These are phyloP conservation scores for Mya arenaria DNA, from an alignment of 1,140 invertebrate species.

Conservation along the genomic window DNA sequence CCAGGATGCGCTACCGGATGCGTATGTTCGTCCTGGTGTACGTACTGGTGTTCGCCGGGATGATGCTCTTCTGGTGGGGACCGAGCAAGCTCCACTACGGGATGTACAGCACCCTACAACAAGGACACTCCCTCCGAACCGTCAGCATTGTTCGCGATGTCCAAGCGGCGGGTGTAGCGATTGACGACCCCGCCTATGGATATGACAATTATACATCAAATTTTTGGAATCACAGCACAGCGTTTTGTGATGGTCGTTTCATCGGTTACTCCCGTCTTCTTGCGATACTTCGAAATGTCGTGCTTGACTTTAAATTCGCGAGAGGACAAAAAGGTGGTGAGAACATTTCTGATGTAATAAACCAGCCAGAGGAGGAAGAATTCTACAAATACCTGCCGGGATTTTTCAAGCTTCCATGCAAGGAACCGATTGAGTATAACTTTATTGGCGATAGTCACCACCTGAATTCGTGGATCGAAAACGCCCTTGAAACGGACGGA, in stretches of 20 bases:
- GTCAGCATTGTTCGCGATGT: no score
- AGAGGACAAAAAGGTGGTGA: slow-evolving; percentile 69
- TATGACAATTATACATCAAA: no score
- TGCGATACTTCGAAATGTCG: slow-evolving; percentile 59
- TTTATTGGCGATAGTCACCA: slow-evolving; percentile 60
- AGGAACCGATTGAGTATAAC: slow-evolving; percentile 6
- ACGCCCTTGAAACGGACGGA: slow-evolving; percentile 19
- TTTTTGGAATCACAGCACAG: no score
- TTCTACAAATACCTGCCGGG: slow-evolving; percentile 64
- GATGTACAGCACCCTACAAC: no score
- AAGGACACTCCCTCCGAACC: no score
- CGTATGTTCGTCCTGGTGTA: no score
- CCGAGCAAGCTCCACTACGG: no score
- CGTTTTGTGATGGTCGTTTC: slow-evolving; percentile 44
- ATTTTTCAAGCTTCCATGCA: slow-evolving; percentile 67
- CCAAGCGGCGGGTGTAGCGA: no score
- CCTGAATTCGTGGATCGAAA: slow-evolving; percentile 60
- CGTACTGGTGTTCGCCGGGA: no score
- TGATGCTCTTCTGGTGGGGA: no score
- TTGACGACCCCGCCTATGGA: no score
- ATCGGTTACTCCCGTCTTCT: slow-evolving; percentile 59
- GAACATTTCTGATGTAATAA: slow-evolving; percentile 67
- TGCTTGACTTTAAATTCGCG: slow-evolving; percentile 52
- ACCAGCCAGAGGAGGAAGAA: slow-evolving; percentile 72
- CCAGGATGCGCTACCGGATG: no score